These are phyloP conservation scores for Montipora cactus DNA, from an alignment of 64 coral and sea anemone genomes.

Conservation along the genomic window DNA sequence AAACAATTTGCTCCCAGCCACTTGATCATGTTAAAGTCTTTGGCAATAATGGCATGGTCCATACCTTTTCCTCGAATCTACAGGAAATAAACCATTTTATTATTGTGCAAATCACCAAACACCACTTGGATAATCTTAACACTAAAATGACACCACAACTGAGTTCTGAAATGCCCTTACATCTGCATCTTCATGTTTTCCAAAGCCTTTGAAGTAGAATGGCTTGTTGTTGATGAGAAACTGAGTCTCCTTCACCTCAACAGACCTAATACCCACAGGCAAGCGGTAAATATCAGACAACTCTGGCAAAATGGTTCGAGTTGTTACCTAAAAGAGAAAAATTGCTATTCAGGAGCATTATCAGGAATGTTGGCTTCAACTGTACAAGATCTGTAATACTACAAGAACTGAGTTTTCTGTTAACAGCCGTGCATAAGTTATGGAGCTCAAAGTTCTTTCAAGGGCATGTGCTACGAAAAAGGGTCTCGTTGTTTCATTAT, in stretches of 20 bases:
- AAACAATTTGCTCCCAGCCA: constrained; percentile 96
- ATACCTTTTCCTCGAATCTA: constrained; percentile 99
- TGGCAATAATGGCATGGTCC: constrained; percentile 88
- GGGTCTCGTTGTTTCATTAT: too few relatives aligned
- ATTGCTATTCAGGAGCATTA: neutral
- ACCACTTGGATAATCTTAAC: too few relatives aligned
- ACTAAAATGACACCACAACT: neutral
- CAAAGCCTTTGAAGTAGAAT: constrained; percentile 99
- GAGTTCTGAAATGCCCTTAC: constrained; percentile 52
- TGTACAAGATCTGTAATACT: too few relatives aligned
- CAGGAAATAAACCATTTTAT: neutral
- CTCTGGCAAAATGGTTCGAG: neutral
- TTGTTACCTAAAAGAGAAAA: constrained; percentile 11
- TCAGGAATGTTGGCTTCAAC: too few relatives aligned
- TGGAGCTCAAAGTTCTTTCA: too few relatives aligned
- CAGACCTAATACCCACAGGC: constrained; percentile 92
- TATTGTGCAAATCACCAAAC: too few relatives aligned
- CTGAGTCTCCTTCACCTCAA: constrained; percentile 77
- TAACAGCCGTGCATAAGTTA: too few relatives aligned
- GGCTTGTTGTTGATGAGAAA: constrained; percentile 95
- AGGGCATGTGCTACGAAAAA: too few relatives aligned
- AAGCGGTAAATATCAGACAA: constrained; percentile 80
- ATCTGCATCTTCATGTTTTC: constrained; percentile 98
- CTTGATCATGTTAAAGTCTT: constrained; percentile 93
- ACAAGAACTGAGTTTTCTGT: too few relatives aligned